phyloP scores from a whole-genome alignment of 2,797 vertebrate species.

The Sebastiscus tertius region DNA sequence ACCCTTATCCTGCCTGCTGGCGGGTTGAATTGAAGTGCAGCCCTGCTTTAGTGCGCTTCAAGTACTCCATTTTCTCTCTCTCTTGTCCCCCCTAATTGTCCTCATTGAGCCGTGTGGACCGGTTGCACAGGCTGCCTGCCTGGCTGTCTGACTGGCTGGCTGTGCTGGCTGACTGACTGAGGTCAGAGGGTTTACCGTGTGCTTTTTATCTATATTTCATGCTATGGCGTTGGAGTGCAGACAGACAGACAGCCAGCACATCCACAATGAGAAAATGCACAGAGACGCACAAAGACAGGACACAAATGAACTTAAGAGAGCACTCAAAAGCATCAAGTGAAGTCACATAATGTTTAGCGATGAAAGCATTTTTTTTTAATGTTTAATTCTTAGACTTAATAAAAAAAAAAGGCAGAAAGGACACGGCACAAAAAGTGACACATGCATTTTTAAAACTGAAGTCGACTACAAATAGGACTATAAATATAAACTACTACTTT shows the following conservation, averaged over 20 bases:
- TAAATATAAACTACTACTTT: not conserved
- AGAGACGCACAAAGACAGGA: slow-evolving; percentile 30
- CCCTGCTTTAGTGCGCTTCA: slow-evolving; percentile 63
- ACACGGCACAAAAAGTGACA: slow-evolving; percentile 34
- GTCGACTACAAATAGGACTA: not conserved
- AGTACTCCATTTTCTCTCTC: slow-evolving; percentile 52
- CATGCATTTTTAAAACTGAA: slow-evolving; percentile 7
- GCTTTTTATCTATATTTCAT: slow-evolving; percentile 75
- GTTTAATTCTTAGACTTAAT: slow-evolving; percentile 5
- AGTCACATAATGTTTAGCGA: not conserved
- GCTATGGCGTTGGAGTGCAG: slow-evolving; percentile 53
- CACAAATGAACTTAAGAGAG: not conserved
- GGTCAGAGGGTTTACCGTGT: slow-evolving; percentile 87
- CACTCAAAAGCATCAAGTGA: not conserved
- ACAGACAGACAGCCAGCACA: slow-evolving; percentile 34
- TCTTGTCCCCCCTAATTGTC: slow-evolving; percentile 81
- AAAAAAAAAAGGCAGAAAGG: not conserved
- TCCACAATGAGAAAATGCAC: slow-evolving; percentile 38
- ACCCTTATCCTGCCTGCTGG: slow-evolving; percentile 56
- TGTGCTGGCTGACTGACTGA: slow-evolving; percentile 32
- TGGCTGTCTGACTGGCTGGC: slow-evolving; percentile 49
- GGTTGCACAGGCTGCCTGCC: slow-evolving; percentile 83
- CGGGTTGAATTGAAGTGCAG: slow-evolving; percentile 67
- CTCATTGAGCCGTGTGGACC: slow-evolving; percentile 86
- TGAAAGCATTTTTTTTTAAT: not conserved